Conservation (phyloP, 2,888 invertebrate genomes). For the Isotomurus palustris region DNA sequence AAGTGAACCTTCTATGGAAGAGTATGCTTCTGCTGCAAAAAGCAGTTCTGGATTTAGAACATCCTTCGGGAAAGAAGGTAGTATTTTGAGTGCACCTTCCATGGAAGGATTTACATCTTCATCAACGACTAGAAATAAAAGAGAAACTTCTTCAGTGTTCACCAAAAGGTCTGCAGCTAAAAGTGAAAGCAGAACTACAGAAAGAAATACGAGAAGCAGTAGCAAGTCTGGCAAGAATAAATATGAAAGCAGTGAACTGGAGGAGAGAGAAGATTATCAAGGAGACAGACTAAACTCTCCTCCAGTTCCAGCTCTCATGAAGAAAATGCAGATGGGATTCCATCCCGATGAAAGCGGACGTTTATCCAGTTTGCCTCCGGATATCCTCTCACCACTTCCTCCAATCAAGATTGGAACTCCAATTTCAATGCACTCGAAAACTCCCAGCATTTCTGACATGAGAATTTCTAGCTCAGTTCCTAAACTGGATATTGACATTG, state of each 20-base stretch:
- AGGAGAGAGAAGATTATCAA: neutral
- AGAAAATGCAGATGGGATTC: slow-evolving; percentile 40
- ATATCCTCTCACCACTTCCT: slow-evolving; percentile 23
- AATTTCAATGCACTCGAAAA: neutral
- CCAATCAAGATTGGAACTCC: slow-evolving; percentile 14
- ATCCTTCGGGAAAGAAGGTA: too few relatives aligned
- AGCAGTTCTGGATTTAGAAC: too few relatives aligned
- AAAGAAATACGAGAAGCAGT: too few relatives aligned
- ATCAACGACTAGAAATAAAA: too few relatives aligned
- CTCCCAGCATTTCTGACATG: neutral
- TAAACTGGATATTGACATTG: slow-evolving; percentile 37
- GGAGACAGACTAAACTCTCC: slow-evolving; percentile 28
- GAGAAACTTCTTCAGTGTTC: too few relatives aligned
- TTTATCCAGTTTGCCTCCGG: slow-evolving; percentile 25
- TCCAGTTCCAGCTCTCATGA: slow-evolving; percentile 42
- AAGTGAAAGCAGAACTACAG: too few relatives aligned
- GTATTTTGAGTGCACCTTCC: too few relatives aligned
- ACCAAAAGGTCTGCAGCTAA: too few relatives aligned
- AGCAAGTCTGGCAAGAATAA: too few relatives aligned
- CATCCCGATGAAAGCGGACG: slow-evolving; percentile 31
- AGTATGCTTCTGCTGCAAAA: too few relatives aligned
- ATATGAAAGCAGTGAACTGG: neutral
- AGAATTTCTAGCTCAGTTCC: slow-evolving; percentile 30
- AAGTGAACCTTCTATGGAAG: too few relatives aligned
- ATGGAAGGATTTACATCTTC: too few relatives aligned